Evolutionary conservation across 2,797 vertebrate genomes (phyloP).

Genomic region (Brachyalestes nurse): DNA sequence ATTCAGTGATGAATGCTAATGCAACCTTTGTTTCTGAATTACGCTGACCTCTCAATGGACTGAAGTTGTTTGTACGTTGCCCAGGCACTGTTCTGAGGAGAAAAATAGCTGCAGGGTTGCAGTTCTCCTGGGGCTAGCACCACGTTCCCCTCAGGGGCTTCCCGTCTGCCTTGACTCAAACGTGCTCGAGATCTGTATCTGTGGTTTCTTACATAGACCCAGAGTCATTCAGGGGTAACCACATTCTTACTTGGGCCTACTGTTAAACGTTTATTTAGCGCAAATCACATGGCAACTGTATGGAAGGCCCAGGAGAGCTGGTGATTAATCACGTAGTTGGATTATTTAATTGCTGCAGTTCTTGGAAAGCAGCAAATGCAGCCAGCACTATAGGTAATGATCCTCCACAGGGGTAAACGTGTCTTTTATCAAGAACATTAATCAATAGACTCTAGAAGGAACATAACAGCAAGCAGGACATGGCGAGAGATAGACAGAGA

Average conservation of each 20-base stretch:
- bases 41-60: not conserved
- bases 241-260: constrained; percentile 39
- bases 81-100: not conserved
- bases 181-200: not conserved
- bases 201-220: not conserved
- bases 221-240: constrained; percentile 4
- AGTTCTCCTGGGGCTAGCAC: not conserved
- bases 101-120: not conserved
- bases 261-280: constrained; percentile 48
- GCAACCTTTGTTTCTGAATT: not conserved
- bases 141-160: not conserved
- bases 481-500: constrained; percentile 4
- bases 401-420: constrained; percentile 11
- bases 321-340: constrained; percentile 50
- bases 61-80: not conserved
- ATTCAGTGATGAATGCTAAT: not conserved
- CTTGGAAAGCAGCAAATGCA: constrained; percentile 37
- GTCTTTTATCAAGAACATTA: constrained; percentile 56
- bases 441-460: constrained; percentile 50
- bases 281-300: constrained; percentile 41
- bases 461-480: constrained; percentile 19
- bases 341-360: constrained; percentile 44
- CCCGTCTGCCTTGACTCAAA: not conserved
- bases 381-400: constrained; percentile 44
- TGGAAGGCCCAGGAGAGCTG: constrained; percentile 31